phyloP scores from a whole-genome alignment of 2,113 vertebrate species.

The Tenebrosternarchus preto region DNA sequence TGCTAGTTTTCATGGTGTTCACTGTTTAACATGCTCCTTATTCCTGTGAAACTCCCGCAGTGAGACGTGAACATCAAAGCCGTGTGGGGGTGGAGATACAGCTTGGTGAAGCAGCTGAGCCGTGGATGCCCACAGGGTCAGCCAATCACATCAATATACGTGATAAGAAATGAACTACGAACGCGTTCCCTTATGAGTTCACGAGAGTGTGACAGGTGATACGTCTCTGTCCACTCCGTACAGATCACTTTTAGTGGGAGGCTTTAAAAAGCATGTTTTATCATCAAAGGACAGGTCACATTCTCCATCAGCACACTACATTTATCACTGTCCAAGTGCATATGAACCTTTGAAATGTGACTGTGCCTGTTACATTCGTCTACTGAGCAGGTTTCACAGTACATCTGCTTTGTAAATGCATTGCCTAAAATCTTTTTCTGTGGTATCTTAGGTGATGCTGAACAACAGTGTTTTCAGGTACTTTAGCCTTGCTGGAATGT shows the following conservation, averaged over 20 bases:
- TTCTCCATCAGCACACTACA: constrained; percentile 44
- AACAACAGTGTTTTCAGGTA: too few relatives aligned
- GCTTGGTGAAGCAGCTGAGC: constrained; percentile 30
- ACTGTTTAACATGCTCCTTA: not conserved
- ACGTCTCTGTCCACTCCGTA: constrained; percentile 47
- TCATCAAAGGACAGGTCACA: constrained; percentile 54
- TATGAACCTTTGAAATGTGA: constrained; percentile 26
- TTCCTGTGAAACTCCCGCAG: constrained; percentile 1
- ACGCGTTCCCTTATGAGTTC: constrained; percentile 44
- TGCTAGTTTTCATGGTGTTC: not conserved
- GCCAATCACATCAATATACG: constrained; percentile 51
- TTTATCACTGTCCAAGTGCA: constrained; percentile 29
- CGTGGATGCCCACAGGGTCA: constrained; percentile 50
- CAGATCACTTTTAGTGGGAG: constrained; percentile 48
- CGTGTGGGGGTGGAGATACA: constrained; percentile 8
- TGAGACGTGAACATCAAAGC: constrained; percentile 47
- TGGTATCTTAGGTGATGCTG: too few relatives aligned
- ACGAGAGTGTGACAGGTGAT: constrained; percentile 45
- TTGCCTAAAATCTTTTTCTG: too few relatives aligned
- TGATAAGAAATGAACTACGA: constrained; percentile 55
- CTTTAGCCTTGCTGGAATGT: too few relatives aligned
- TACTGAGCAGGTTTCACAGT: not conserved
- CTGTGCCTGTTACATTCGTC: not conserved
- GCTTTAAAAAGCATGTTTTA: constrained; percentile 38
- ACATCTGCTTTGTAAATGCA: not conserved